Evolutionary conservation across 2,888 invertebrate genomes (phyloP), one percentile per base, ranked within the genome.

Genomic region (Eremobia ochroleuca): DNA sequence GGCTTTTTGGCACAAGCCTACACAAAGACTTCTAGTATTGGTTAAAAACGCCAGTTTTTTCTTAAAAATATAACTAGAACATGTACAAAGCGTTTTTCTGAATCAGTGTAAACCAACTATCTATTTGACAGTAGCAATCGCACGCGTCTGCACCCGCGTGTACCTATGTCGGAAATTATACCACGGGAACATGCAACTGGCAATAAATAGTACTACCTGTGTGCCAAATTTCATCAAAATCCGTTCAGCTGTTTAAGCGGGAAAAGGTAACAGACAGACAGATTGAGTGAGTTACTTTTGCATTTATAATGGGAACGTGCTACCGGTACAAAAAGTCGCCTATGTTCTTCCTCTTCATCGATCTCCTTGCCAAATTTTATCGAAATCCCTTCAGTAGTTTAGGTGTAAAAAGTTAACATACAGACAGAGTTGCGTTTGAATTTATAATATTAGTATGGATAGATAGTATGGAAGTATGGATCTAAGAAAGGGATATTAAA

Each of bases 1-100:
- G 31, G 31, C 65, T 18, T 69, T 82, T 25, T 31, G 62, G 31
- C 37, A 40, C 52, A 34, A 59, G 28, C 52, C 52, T 43, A 55
- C 31, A 58, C 59, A 77, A 37, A 55, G 25, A 49, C 40, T n/a
- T 43, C 15, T 13, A 43, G 15, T 43, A 13, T 13, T 13, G 0
- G 13, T 43, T 40, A 40, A 34, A 4, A 34, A 46, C 21, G 43
- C 37, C 5, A 28, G 40, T 25, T 55, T 59, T 59, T 55, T 31
- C 15, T 21, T 34, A 31, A 61, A 61, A 28, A 59, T 21, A 31
- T 21, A 21, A 31, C 18, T 4, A 46, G 8, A 46, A 46, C 9
- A 31, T 8, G 1, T 25, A 0, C 15, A 9, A 8, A 9, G 15
- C 18, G 15, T n/a, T 34, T 1, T 9, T 67, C 31, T 21, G 8